Evolutionary conservation across 2,113 vertebrate genomes (phyloP).

Genomic region (Platichthys flesus): DNA sequence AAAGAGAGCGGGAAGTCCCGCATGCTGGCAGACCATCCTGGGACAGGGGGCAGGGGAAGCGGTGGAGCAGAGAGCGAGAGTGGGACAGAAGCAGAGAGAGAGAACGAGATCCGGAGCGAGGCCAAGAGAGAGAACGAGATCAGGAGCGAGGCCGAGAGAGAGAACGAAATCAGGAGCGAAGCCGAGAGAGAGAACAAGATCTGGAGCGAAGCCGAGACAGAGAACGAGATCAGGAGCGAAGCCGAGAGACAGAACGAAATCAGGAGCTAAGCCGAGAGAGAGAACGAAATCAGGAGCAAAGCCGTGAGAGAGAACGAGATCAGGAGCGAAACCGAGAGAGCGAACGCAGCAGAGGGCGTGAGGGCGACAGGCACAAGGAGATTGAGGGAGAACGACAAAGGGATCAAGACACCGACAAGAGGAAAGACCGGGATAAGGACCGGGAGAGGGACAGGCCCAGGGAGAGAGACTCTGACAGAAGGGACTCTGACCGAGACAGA

Average conservation of each 20-base stretch:
- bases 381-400: conserved; percentile 67
- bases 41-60: conserved; percentile 82
- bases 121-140: conserved; percentile 15
- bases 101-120: not conserved
- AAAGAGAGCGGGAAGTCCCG: conserved; percentile 81
- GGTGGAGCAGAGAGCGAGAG: conserved; percentile 84
- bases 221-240: not conserved
- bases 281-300: not conserved
- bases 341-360: conserved; percentile 49
- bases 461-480: conserved; percentile 61
- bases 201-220: not conserved
- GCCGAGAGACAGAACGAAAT: not conserved
- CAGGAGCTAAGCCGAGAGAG: not conserved
- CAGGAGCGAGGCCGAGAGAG: not conserved
- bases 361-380: conserved; percentile 59
- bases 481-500: conserved; percentile 41
- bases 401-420: conserved; percentile 36
- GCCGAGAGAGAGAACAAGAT: conserved; percentile 12
- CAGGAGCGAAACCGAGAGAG: not conserved
- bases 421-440: conserved; percentile 69
- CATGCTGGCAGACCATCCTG: conserved; percentile 73
- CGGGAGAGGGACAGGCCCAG: conserved; percentile 66
- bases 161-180: not conserved
- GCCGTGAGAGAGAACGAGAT: not conserved
- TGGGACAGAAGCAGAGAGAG: conserved; percentile 65